A percentile compares a stretch with the other conserved stretches of the same genome.
phyloP scores from a whole-genome alignment of 2,113 vertebrate species.

The Myocastor coypus region DNA sequence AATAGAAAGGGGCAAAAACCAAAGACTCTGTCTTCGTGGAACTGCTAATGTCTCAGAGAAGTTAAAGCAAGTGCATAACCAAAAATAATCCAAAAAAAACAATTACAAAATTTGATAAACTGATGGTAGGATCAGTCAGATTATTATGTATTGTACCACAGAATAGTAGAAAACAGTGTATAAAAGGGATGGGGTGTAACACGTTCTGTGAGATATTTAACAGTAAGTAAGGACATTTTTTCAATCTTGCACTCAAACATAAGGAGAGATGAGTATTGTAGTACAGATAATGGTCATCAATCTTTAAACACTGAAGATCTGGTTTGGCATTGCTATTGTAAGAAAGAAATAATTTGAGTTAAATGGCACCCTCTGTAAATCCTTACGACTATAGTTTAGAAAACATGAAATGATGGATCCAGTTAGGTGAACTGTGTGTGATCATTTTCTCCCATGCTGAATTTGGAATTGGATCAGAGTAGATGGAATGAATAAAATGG shows the following conservation, averaged over 20 bases:
- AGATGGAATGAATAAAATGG: neutral
- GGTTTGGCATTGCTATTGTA: neutral
- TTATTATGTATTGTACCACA: neutral
- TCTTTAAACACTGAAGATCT: neutral
- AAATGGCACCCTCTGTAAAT: neutral
- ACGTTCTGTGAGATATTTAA: neutral
- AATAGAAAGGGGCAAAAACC: neutral
- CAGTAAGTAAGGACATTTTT: neutral
- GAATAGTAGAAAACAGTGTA: neutral
- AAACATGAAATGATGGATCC: neutral
- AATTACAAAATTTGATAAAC: neutral
- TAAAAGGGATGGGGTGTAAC: neutral
- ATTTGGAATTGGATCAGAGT: neutral
- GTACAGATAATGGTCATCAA: neutral
- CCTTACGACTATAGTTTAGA: neutral
- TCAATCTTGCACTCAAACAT: neutral
- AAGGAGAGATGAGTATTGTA: neutral
- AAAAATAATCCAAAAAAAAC: too few relatives aligned
- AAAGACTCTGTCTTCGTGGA: neutral
- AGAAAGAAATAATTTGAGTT: neutral
- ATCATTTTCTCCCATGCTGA: neutral
- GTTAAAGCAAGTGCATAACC: neutral
- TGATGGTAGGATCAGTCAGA: neutral
- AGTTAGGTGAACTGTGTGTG: neutral
- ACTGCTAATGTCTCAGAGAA: neutral